These are phyloP conservation scores for Pristionchus maxplancki DNA, from an alignment of 2,888 invertebrate genomes.

Conservation along the genomic window DNA sequence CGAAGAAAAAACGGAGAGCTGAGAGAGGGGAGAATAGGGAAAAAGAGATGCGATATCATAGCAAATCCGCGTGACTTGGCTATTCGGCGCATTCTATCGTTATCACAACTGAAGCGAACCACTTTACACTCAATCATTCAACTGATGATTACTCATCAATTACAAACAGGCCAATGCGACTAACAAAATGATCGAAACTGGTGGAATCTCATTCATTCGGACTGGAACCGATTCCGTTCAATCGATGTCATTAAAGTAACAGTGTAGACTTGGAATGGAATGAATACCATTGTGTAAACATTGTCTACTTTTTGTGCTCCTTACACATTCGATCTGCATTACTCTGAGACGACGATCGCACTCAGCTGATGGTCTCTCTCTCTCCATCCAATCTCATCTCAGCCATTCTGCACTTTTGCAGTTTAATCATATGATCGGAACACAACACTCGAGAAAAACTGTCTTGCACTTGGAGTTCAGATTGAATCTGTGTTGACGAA, in stretches of 20 bases:
- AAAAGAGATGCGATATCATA: conserved; percentile 42
- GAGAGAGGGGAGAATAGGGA: background rate
- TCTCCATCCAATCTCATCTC: background rate
- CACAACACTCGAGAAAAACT: conserved; percentile 10
- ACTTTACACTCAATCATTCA: conserved; percentile 41
- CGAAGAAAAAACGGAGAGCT: conserved; percentile 34
- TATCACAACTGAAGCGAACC: conserved; percentile 29
- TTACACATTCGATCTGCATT: background rate
- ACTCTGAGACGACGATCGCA: background rate
- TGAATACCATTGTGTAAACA: background rate
- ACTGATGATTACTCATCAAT: conserved; percentile 15
- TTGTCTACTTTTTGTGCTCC: background rate
- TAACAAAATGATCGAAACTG: background rate
- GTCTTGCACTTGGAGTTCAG: conserved; percentile 15
- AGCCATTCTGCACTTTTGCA: background rate
- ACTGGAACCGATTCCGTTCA: conserved; percentile 11
- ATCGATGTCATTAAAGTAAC: conserved; percentile 14
- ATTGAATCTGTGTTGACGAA: conserved; percentile 40
- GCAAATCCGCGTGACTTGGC: conserved; percentile 39
- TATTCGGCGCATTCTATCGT: conserved; percentile 5
- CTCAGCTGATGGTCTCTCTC: background rate
- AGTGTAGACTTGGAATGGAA: background rate
- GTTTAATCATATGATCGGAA: conserved; percentile 27
- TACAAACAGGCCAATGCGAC: background rate
- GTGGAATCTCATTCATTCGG: background rate